phyloP scores from a whole-genome alignment of 2,888 invertebrate species.

The Erebia epiphron region DNA sequence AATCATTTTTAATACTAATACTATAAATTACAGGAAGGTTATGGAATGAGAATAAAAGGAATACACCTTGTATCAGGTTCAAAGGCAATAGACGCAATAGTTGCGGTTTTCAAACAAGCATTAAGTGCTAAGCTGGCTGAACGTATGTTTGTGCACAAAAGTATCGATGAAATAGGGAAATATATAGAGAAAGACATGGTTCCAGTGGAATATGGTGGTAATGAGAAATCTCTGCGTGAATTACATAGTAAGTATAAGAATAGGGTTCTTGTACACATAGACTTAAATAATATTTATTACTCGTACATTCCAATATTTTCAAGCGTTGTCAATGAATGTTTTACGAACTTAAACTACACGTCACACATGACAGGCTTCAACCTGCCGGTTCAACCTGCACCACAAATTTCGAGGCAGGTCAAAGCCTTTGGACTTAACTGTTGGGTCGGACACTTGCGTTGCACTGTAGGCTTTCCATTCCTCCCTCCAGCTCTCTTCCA shows the following conservation, averaged over 20 bases:
- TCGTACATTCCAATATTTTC: too few relatives aligned
- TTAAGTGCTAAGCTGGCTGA: slow-evolving; percentile 53
- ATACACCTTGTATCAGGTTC: slow-evolving; percentile 57
- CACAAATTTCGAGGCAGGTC: too few relatives aligned
- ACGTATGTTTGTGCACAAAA: slow-evolving; percentile 53
- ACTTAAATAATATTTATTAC: too few relatives aligned
- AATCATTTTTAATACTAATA: neutral
- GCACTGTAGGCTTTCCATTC: too few relatives aligned
- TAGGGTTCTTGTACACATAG: too few relatives aligned
- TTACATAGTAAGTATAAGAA: slow-evolving; percentile 33
- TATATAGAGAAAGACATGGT: slow-evolving; percentile 47
- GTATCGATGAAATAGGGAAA: slow-evolving; percentile 47
- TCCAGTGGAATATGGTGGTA: slow-evolving; percentile 54
- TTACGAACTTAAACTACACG: too few relatives aligned
- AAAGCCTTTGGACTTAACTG: too few relatives aligned
- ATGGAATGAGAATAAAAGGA: slow-evolving; percentile 53
- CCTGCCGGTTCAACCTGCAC: too few relatives aligned
- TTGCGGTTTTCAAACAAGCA: slow-evolving; percentile 53
- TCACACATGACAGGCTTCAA: too few relatives aligned
- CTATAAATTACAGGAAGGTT: slow-evolving; percentile 51
- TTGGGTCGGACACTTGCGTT: too few relatives aligned
- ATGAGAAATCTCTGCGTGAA: slow-evolving; percentile 40
- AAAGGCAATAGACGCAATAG: slow-evolving; percentile 50
- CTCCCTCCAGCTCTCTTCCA: too few relatives aligned
- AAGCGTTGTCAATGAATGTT: too few relatives aligned